phyloP scores from a whole-genome alignment of 2,113 vertebrate species.

The Bufo bufo region DNA sequence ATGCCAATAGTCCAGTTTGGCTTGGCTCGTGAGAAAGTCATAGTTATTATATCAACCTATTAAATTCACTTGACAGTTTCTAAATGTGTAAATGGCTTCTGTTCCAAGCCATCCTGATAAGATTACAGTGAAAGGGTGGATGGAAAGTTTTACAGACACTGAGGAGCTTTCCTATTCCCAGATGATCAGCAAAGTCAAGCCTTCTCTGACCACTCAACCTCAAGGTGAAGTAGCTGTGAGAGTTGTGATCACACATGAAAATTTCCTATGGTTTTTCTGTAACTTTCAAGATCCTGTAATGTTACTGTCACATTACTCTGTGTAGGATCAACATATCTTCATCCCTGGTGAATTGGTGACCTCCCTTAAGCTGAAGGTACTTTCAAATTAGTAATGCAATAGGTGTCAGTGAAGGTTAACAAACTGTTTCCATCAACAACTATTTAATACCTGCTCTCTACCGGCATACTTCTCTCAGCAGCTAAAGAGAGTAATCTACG shows the following conservation, averaged over 20 bases:
- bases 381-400: background rate
- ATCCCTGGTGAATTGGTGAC: background rate
- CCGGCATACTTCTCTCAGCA: background rate
- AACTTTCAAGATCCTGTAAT: background rate
- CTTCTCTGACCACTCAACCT: conserved; percentile 4
- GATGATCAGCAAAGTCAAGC: conserved; percentile 10
- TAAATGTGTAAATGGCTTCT: conserved; percentile 32
- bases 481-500: background rate
- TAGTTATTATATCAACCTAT: conserved; percentile 30
- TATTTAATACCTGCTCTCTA: background rate
- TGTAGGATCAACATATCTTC: background rate
- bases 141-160: conserved; percentile 44
- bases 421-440: background rate
- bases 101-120: conserved; percentile 49
- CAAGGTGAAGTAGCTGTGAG: background rate
- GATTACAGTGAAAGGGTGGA: conserved; percentile 43
- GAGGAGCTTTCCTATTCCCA: conserved; percentile 37
- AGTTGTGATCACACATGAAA: background rate
- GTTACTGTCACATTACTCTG: background rate
- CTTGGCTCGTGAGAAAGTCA: conserved; percentile 26
- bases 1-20: conserved; percentile 1
- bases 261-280: background rate
- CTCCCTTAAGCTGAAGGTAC: background rate
- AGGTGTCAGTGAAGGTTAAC: background rate
- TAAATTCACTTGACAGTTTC: conserved; percentile 46